Base-by-base conservation (phyloP, 2,113 vertebrate species). In the Xenotilapia flavipinnis region DNA sequence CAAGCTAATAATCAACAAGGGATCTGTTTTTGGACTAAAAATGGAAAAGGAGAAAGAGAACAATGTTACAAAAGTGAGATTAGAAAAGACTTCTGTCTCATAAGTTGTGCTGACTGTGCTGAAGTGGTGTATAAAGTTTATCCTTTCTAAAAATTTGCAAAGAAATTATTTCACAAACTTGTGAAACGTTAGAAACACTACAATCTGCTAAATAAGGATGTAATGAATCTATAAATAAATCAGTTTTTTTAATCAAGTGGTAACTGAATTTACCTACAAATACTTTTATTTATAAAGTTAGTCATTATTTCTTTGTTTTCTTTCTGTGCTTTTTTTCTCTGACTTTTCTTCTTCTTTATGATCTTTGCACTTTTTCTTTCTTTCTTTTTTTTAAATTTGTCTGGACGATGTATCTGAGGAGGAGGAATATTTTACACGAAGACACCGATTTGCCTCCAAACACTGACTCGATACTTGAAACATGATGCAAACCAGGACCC, bases 391-490 rank as follows among this genome's bases (percentile, higher is more conserved):
- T 2, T 5, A 6, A 60, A 33, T 62, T 40, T 68, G 33, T 40
- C 19, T 0, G 1, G 6, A 65, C 10, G 2, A 38, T 21, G 60
- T 38, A 65, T 38, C 10, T 38, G 60, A 23, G 36, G 62, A 62
- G 28, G 58, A 70, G 7, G 36, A 40, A 23, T 40, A 4, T 23
- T 40, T 65, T 65, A n/a, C 10, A 38, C 1, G 19, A 38, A 65
- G 0, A 68, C 33, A 13, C 33, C 2, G 6, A 68, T 38, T 68
- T 40, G 11, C 19, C 33, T 68, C 36, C 19, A 13, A 68, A 68
- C 19, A 13, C 4, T 1, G 33, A 68, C 60, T 13, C 19, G 0
- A 38, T 68, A 38, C 0, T 68, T 68, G 33, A 68, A 68, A 68
- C 19, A 3, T 68, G 33, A 68, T 38, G 62, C 60, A 38, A 65